A percentile compares a stretch with the other conserved stretches of the same genome.
phyloP scores from a whole-genome alignment of 2,113 vertebrate species.

The Pteronura brasiliensis region DNA sequence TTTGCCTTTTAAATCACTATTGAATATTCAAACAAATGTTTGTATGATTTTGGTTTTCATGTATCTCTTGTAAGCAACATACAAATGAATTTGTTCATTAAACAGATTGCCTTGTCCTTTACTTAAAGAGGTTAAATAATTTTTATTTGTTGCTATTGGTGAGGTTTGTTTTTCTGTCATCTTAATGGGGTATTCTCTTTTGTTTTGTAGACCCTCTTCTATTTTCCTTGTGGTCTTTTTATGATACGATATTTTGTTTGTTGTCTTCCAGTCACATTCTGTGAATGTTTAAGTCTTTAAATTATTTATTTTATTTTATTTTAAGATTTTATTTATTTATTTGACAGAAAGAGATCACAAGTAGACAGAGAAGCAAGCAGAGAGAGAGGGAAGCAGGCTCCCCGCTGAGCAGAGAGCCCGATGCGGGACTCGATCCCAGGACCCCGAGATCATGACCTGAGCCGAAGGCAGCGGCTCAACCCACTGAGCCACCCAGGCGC shows the following conservation, averaged over 20 bases:
- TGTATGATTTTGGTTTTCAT: not conserved
- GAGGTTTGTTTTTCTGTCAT: not conserved
- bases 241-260: not conserved
- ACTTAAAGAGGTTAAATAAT: not conserved
- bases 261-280: not conserved
- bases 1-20: not conserved
- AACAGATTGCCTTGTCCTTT: not conserved
- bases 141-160: not conserved
- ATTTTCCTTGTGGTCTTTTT: not conserved
- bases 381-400: too few species aligned
- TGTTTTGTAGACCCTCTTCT: not conserved
- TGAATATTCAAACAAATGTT: not conserved
- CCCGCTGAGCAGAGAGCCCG: too few species aligned
- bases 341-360: too few species aligned
- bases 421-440: too few species aligned
- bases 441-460: too few species aligned
- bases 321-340: too few species aligned
- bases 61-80: not conserved
- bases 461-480: too few species aligned
- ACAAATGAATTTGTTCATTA: not conserved
- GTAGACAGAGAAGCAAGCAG: too few species aligned
- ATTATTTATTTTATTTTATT: too few species aligned
- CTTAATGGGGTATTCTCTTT: not conserved
- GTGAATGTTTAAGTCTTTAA: not conserved
- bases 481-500: too few species aligned